phyloP scores from a whole-genome alignment of 2,888 invertebrate genomes.

The Caenorhabditis angaria region DNA sequence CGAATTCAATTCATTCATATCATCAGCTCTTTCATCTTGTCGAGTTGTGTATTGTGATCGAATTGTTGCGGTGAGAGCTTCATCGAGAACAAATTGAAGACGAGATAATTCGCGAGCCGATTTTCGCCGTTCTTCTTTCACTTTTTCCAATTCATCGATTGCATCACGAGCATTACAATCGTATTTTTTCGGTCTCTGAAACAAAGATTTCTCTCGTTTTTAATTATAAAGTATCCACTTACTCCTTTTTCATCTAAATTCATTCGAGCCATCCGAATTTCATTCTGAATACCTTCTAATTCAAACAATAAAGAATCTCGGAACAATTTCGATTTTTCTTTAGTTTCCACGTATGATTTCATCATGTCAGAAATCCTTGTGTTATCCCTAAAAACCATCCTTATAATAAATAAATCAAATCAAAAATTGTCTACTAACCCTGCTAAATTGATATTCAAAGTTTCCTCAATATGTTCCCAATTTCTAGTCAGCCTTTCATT shows the following conservation, averaged over 20 bases:
- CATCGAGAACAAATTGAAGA: constrained; percentile 19
- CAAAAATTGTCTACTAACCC: background rate
- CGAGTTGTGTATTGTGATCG: background rate
- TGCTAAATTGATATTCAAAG: background rate
- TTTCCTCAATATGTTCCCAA: background rate
- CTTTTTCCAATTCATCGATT: constrained; percentile 5
- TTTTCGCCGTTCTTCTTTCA: background rate
- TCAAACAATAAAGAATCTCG: background rate
- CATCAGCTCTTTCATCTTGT: background rate
- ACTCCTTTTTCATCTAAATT: constrained; percentile 7
- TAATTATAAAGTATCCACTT: background rate
- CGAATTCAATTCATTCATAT: constrained; percentile 9
- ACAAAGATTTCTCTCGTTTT: background rate
- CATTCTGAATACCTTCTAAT: background rate
- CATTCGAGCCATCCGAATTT: background rate
- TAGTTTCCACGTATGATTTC: background rate
- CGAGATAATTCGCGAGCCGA: background rate
- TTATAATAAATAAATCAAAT: background rate
- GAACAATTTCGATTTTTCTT: background rate
- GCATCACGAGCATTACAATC: background rate
- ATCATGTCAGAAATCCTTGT: constrained; percentile 6
- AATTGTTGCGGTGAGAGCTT: background rate
- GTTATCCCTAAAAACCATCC: constrained; percentile 10
- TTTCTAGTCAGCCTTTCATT: background rate
- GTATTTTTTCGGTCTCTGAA: constrained; percentile 12